Evolutionary conservation across 2,888 invertebrate species (phyloP), one percentile per base, ranked within the genome.

Genomic region (Thelaira solivaga): DNA sequence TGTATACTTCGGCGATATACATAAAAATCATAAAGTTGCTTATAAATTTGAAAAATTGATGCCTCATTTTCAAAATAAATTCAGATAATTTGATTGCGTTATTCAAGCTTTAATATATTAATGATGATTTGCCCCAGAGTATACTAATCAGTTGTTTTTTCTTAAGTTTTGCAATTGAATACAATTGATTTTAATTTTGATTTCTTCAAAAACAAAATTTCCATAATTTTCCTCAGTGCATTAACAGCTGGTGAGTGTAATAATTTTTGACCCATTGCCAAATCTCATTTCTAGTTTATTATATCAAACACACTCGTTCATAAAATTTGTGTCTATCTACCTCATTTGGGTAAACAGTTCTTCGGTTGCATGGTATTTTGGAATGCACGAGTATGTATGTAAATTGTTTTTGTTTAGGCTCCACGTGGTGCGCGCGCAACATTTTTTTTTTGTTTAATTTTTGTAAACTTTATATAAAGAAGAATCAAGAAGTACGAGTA

Each of bases 351-450:
- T 68, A 68, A 80, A 76, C 55, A 65, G 67, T 73, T 73, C 34
- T 13, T 62, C 59, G 51, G 39, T 36, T 65, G 64, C 16, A 57
- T 64, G 53, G 24, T 22, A 13, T 47, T 71, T 67, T 73, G 11
- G 45, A 45, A 51, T 67, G 71, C n/a, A n/a, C n/a, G n/a, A n/a
- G n/a, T n/a, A n/a, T 77, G 59, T 59, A n/a, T n/a, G n/a, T n/a
- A n/a, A n/a, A n/a, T 79, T 77, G 72, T 75, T 78, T 59, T 76
- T 76, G 59, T 76, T 73, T 49, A 47, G 83, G 81, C 84, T 84
- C 86, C 88, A 89, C 89, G 88, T 89, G 88, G 88, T 89, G 88
- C 88, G 89, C 87, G 86, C 87, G 89, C 87, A 88, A 16, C 69
- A 83, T 83, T 49, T 43, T 47, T 53, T 53, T 41, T 41, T 65